Evolutionary conservation across 1,140 invertebrate genomes (phyloP), one percentile per base, ranked within the genome.

Genomic region (Plectrocnemia conspersa): DNA sequence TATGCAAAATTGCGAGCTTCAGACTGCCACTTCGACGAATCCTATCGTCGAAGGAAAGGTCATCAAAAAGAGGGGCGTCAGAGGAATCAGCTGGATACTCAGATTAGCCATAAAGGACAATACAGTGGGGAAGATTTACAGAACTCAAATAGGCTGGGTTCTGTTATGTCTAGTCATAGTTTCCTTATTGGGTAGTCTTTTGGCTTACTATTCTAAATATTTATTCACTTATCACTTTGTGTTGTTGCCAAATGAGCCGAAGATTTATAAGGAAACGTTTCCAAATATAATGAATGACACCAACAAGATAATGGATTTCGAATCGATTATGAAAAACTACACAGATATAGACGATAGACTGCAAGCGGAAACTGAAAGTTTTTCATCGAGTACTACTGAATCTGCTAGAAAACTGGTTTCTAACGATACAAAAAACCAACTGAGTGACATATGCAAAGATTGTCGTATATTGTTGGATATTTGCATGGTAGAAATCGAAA

Each of bases 401-500:
- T 36, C 35, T 2, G 27, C 24, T 15, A 53, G 42, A 18, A 33
- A 47, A 33, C n/a, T 21, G 7, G 3, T n/a, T 19, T 22, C 41
- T 9, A 54, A 47, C 29, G 29, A 56, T n/a, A 42, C 42, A 13
- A 47, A 52, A 13, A 54, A 61, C 27, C 27, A 57, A 46, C 25
- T 61, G 16, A 52, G 16, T 7, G 54, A 60, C 49, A 73, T 71
- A 62, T 76, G 74, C 38, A 63, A 50, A 61, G 67, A 67, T 68
- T 75, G 73, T 69, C 69, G 73, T 71, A 73, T 54, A 59, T 56
- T 66, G 46, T 77, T 65, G 7, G 75, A 86, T 68, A 78, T 86
- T 19, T 86, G 85, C 68, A 79, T 86, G 58, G 77, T 82, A 18
- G 73, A 81, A 58, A 73, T 77, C 54, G 75, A 73, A 38, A 82